These are phyloP conservation scores for Aphelinus certus DNA, from an alignment of 1,140 invertebrate species.

Conservation along the genomic window DNA sequence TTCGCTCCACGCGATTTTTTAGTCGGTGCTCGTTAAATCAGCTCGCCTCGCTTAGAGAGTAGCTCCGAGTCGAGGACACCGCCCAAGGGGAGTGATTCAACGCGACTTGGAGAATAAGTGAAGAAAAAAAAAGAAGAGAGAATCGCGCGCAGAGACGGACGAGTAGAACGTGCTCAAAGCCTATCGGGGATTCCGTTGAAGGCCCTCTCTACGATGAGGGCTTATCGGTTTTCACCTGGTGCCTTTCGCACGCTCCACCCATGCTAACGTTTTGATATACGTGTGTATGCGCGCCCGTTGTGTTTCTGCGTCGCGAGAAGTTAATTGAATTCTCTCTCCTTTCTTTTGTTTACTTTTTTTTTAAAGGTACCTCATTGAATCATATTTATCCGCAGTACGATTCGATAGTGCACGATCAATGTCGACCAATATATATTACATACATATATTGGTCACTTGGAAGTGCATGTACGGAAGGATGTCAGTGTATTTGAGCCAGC, in stretches of 20 bases:
- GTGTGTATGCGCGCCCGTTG: neutral
- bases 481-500: no score
- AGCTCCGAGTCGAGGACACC: neutral
- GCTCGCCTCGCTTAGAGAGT: slow-evolving; percentile 7
- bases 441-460: slow-evolving; percentile 2
- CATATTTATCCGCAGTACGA: neutral
- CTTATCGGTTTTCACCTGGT: slow-evolving; percentile 21
- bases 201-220: neutral
- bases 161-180: slow-evolving; percentile 21
- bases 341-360: neutral
- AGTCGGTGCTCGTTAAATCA: no score
- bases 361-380: slow-evolving; percentile 7
- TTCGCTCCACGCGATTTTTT: no score
- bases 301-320: neutral
- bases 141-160: neutral
- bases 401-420: slow-evolving; percentile 15
- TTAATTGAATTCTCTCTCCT: no score
- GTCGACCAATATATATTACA: neutral
- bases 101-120: neutral
- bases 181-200: neutral
- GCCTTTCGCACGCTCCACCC: neutral
- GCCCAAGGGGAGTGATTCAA: neutral
- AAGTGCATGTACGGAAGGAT: no score
- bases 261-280: neutral
- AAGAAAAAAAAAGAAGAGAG: slow-evolving; percentile 1